These are phyloP conservation scores for Epirrita christyi DNA, from an alignment of 2,888 invertebrate genomes.

Conservation along the genomic window DNA sequence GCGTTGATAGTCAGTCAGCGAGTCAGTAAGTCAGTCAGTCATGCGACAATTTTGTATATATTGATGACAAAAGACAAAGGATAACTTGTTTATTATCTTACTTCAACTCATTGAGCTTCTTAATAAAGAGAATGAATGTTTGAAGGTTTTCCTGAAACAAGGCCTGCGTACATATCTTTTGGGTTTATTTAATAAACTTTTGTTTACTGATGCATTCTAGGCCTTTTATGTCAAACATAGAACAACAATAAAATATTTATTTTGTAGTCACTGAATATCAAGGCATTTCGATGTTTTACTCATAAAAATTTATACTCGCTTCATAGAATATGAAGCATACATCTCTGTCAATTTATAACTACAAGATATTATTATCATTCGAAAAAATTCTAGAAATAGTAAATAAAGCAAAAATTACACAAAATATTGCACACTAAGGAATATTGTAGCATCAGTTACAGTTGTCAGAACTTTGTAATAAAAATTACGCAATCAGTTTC, in stretches of 20 bases:
- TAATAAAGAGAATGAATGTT: constrained; percentile 9
- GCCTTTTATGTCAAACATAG: not conserved
- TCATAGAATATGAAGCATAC: constrained; percentile 7
- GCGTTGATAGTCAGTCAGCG: no score
- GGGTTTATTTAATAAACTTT: constrained; percentile 18
- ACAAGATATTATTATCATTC: not conserved
- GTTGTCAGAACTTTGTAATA: not conserved
- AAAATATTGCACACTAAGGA: not conserved
- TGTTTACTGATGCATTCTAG: not conserved
- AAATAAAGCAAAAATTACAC: not conserved
- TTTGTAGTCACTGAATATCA: not conserved
- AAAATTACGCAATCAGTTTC: no score
- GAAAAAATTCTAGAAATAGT: not conserved
- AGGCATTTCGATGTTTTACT: not conserved
- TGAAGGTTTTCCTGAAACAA: constrained; percentile 9
- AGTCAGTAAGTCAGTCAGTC: no score
- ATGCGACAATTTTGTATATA: no score
- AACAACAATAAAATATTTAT: not conserved
- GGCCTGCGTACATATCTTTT: not conserved
- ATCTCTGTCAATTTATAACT: constrained; percentile 8
- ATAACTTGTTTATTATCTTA: constrained; percentile 1
- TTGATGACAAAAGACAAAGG: not conserved
- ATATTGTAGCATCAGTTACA: not conserved
- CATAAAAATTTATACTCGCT: constrained; percentile 7
- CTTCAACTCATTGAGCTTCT: not conserved